Conservation (phyloP, 2,113 vertebrate genomes). For the Pseudorhombus dupliciocellatus region DNA sequence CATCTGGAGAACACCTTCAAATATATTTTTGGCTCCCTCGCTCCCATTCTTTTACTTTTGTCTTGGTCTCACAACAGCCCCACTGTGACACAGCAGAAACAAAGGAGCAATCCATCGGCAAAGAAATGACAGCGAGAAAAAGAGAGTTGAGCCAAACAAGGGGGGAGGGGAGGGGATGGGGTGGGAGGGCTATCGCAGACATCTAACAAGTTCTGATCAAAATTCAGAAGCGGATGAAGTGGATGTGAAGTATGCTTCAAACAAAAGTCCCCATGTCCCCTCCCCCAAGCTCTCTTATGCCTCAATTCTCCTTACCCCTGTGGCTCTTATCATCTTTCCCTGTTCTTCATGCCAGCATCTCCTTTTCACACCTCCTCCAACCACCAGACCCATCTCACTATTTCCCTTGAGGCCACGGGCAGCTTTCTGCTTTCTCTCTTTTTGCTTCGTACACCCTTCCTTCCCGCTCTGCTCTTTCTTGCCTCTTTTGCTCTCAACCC, state of each 20-base stretch:
- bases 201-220: slow-evolving; percentile 68
- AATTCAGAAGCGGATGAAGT: slow-evolving; percentile 63
- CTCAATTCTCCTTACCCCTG: slow-evolving; percentile 39
- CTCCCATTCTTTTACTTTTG: slow-evolving; percentile 1
- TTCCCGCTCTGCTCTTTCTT: slow-evolving; percentile 21
- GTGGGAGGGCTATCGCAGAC: slow-evolving; percentile 43
- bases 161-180: background rate
- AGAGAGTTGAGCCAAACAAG: slow-evolving; percentile 33
- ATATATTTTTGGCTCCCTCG: background rate
- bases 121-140: slow-evolving; percentile 40
- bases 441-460: slow-evolving; percentile 33
- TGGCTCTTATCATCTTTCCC: slow-evolving; percentile 53
- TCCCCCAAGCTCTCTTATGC: slow-evolving; percentile 25
- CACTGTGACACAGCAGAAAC: slow-evolving; percentile 39
- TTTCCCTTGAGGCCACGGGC: slow-evolving; percentile 51
- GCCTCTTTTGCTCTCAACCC: slow-evolving; percentile 37
- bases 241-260: slow-evolving; percentile 69
- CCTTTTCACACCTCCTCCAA: slow-evolving; percentile 54
- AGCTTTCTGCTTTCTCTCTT: slow-evolving; percentile 40
- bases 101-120: slow-evolving; percentile 31
- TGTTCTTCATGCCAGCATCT: slow-evolving; percentile 49
- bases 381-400: slow-evolving; percentile 30
- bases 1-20: background rate
- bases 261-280: slow-evolving; percentile 42
- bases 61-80: slow-evolving; percentile 16